phyloP scores from a whole-genome alignment of 2,797 vertebrate genomes.

The Poecile montanus region DNA sequence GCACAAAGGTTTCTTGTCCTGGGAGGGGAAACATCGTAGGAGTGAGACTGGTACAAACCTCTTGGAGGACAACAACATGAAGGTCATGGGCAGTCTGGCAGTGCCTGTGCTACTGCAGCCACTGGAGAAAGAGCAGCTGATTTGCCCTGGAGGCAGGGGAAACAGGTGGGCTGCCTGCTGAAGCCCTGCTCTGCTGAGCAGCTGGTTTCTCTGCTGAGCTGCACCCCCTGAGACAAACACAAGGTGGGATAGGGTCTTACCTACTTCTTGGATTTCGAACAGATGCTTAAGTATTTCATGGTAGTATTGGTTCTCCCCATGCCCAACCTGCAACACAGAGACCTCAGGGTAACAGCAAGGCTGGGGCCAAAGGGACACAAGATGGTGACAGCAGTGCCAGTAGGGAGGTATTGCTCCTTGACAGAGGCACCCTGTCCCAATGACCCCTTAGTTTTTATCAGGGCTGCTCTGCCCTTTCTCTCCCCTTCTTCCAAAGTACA shows the following conservation, averaged over 20 bases:
- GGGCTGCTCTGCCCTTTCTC: neutral
- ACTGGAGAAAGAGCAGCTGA: neutral
- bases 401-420: neutral
- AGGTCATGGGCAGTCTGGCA: neutral
- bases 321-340: constrained; percentile 77
- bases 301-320: constrained; percentile 81
- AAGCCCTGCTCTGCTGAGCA: neutral
- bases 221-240: neutral
- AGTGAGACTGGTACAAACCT: neutral
- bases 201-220: neutral
- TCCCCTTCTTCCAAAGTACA: neutral
- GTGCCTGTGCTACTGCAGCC: neutral
- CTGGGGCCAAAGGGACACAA: neutral
- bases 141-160: neutral
- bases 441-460: neutral
- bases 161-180: fast-evolving
- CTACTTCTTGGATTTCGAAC: constrained; percentile 71
- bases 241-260: constrained; percentile 59
- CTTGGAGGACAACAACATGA: neutral
- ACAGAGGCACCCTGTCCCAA: fast-evolving
- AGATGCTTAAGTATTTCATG: constrained; percentile 79
- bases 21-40: neutral
- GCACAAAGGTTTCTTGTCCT: constrained; percentile 82
- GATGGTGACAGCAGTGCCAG: fast-evolving
- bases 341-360: neutral